Percentiles rank a stretch among this genome's conserved stretches.
Evolutionary conservation across 2,113 vertebrate species (phyloP).

Genomic region (Montifringilla adamsi): DNA sequence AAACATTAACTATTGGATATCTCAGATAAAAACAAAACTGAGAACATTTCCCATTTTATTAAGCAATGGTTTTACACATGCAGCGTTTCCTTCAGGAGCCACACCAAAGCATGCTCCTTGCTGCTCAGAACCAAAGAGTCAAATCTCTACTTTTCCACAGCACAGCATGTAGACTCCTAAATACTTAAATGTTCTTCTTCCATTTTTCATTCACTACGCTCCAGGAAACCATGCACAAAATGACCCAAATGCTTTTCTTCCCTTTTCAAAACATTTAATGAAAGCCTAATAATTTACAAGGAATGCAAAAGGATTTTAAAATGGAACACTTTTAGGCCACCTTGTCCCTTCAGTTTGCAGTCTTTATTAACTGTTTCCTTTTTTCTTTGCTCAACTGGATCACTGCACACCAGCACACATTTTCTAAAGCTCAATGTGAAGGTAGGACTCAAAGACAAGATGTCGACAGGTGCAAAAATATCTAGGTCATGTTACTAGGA

Average conservation of each 20-base stretch:
- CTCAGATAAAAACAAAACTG: not conserved
- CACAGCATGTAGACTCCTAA: not conserved
- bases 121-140: not conserved
- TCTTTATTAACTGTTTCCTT: conserved; percentile 11
- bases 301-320: not conserved
- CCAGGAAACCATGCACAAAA: not conserved
- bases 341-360: not conserved
- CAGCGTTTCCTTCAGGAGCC: not conserved
- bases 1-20: not conserved
- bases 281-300: not conserved
- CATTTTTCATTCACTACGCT: not conserved
- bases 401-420: not conserved
- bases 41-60: not conserved
- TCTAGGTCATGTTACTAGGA: not conserved
- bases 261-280: not conserved
- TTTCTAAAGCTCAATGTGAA: conserved; percentile 10
- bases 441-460: not conserved
- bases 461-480: not conserved
- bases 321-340: not conserved
- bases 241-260: not conserved
- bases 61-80: not conserved
- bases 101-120: not conserved
- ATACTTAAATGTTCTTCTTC: not conserved
- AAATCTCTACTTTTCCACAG: not conserved
- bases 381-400: not conserved